A percentile compares a stretch with the other conserved stretches of the same genome.
phyloP scores from a whole-genome alignment of 1,140 invertebrate genomes.

The Drosophila simulans region DNA sequence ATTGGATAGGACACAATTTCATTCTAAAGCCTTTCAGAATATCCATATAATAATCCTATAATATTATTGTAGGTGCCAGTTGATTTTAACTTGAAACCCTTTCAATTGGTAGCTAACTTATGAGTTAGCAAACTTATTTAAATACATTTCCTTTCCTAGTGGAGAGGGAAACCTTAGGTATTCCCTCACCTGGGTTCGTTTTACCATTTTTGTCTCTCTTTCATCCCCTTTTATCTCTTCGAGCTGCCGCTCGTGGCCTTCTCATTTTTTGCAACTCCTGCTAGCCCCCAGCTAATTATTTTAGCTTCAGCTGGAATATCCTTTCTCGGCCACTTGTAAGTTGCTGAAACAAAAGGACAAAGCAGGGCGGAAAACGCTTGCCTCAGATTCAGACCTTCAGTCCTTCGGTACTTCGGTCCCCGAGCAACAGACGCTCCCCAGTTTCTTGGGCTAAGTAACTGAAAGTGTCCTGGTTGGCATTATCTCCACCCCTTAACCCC shows the following conservation, averaged over 20 bases:
- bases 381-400: constrained; percentile 6
- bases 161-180: neutral
- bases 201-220: constrained; percentile 2
- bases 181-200: constrained; percentile 5
- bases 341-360: constrained; percentile 16
- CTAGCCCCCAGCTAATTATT: constrained; percentile 50
- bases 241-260: constrained; percentile 29
- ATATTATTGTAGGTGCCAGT: no score
- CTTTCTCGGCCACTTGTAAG: constrained; percentile 45
- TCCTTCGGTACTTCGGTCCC: constrained; percentile 17
- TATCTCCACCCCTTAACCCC: constrained; percentile 43
- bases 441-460: constrained; percentile 35
- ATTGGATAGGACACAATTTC: neutral
- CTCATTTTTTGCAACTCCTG: constrained; percentile 22
- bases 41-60: no score
- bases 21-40: no score
- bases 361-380: constrained; percentile 10
- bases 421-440: constrained; percentile 29
- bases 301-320: constrained; percentile 35
- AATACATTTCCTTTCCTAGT: no score
- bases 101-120: no score
- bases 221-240: constrained; percentile 14
- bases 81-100: no score
- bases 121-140: no score
- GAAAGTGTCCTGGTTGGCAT: constrained; percentile 50